Evolutionary conservation across 30 jellyfish, hydroid and myxozoan species (phyloP), one percentile per base, ranked within the genome.

Genomic region (Aurelia sp.): DNA sequence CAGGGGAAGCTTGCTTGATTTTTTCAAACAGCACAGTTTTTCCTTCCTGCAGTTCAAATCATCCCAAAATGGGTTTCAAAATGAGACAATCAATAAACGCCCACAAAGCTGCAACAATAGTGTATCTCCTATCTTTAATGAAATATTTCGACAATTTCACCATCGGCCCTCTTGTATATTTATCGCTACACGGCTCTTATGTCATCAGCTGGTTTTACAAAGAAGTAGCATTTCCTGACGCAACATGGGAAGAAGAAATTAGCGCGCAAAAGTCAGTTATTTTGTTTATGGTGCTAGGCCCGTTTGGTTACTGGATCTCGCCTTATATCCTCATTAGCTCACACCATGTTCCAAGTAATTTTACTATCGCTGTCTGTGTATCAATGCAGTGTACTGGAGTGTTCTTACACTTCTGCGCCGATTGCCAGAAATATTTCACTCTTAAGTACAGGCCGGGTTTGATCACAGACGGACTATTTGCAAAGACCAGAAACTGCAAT

Each of bases 121-220:
- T 76, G n/a, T 68, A 65, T 72, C 47, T 82, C 2, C 35, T 90
- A 17, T 40, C 72, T 40, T 38, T 84, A 64, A 90, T 90, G 91
- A 15, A 47, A 13, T 83, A 59, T 30, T 73, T 10, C 20, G 85
- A 75, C 17, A 90, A 76, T 52, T 83, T 60, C 81, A 74, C 82
- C n/a, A 63, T 90, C 24, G 91, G 95, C 15, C 88, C 97, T 47
- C 62, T 21, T 12, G 80, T 90, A 40, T 90, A 90, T 70, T 69
- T 90, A 47, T 87, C 97, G 24, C 62, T 90, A 63, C 97, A 90
- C 30, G 97, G 97, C 47, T 82, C 95, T 9, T 90, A 90, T 80
- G 48, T 78, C 15, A 33, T 83, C 15, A 51, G 65, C 31, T 90
- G 97, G 97, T 78, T 81, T 24, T 31, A 57, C 78, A 90, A 90